Evolutionary conservation across 2,113 vertebrate genomes (phyloP).

Genomic region (Motacilla alba): DNA sequence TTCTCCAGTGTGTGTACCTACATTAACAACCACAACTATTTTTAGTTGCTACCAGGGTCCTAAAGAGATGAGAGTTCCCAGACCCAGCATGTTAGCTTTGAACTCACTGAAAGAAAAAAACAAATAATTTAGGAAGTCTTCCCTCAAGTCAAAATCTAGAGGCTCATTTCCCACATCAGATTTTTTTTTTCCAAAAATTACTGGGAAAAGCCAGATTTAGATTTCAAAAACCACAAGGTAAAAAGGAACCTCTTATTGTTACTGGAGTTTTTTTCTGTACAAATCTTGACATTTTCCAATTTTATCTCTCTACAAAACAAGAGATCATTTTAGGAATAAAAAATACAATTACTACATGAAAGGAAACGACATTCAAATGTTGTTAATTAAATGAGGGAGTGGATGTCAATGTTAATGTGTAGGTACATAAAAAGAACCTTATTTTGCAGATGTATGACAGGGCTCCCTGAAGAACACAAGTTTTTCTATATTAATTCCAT

Average conservation of each 20-base stretch:
- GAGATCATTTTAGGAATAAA: not conserved
- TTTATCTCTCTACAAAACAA: conserved; percentile 16
- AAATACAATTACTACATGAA: conserved; percentile 39
- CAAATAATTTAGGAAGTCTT: not conserved
- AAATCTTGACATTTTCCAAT: conserved; percentile 17
- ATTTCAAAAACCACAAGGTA: not conserved
- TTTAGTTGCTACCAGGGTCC: conserved; percentile 7
- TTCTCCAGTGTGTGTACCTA: not conserved
- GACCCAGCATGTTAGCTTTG: not conserved
- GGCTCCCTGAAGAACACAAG: conserved; percentile 31
- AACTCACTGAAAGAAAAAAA: conserved; percentile 5
- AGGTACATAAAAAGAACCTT: conserved; percentile 54
- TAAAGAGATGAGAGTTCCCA: conserved; percentile 24
- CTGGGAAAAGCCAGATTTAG: not conserved
- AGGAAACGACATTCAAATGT: conserved; percentile 19
- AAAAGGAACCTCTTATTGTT: not conserved
- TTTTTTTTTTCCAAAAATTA: not conserved
- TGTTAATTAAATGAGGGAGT: conserved; percentile 56
- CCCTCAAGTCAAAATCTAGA: conserved; percentile 28
- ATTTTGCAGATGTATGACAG: conserved; percentile 44
- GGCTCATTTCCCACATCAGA: not conserved
- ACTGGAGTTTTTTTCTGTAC: not conserved
- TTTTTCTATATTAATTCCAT: conserved; percentile 59
- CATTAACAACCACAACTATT: conserved; percentile 15
- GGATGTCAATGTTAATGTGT: conserved; percentile 48